These are phyloP conservation scores for Tachina lurida DNA, from an alignment of 2,888 invertebrate genomes.

Conservation along the genomic window DNA sequence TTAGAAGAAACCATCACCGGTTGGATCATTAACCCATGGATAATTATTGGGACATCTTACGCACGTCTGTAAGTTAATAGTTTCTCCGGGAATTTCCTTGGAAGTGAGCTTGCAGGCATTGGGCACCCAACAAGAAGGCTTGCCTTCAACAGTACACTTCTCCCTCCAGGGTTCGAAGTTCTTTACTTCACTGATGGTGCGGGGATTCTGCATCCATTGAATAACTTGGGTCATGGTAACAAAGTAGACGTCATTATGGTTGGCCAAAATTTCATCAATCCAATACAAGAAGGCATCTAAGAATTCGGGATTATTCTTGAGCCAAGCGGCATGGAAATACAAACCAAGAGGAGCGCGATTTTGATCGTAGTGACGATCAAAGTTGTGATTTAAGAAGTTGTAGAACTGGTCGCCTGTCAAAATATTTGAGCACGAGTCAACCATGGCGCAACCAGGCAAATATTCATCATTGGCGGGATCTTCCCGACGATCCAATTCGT, in stretches of 20 bases:
- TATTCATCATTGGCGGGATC: conserved; percentile 95
- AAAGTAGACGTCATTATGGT: conserved; percentile 96
- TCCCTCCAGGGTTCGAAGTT: conserved; percentile 98
- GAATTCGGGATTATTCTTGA: conserved; percentile 95
- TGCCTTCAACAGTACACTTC: conserved; percentile 94
- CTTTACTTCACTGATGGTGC: conserved; percentile 92
- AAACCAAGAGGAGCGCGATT: conserved; percentile 94
- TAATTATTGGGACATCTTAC: conserved; percentile 96
- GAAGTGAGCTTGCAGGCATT: conserved; percentile 95
- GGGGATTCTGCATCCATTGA: conserved; percentile 97
- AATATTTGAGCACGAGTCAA: conserved; percentile 96
- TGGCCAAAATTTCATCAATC: conserved; percentile 93
- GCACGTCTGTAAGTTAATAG: conserved; percentile 96
- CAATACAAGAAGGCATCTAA: conserved; percentile 96
- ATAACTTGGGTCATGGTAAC: conserved; percentile 98
- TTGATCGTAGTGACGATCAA: conserved; percentile 95
- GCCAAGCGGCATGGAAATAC: conserved; percentile 97
- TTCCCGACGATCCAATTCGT: conserved; percentile 95
- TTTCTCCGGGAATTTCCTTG: conserved; percentile 96
- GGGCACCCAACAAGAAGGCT: conserved; percentile 93
- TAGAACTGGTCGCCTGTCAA: conserved; percentile 96
- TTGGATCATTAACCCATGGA: conserved; percentile 97
- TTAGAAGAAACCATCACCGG: conserved; percentile 90
- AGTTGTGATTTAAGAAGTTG: conserved; percentile 96
- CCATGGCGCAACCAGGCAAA: conserved; percentile 96